Evolutionary conservation across 2,888 invertebrate species (phyloP).

Genomic region (Cerceris rybyensis): DNA sequence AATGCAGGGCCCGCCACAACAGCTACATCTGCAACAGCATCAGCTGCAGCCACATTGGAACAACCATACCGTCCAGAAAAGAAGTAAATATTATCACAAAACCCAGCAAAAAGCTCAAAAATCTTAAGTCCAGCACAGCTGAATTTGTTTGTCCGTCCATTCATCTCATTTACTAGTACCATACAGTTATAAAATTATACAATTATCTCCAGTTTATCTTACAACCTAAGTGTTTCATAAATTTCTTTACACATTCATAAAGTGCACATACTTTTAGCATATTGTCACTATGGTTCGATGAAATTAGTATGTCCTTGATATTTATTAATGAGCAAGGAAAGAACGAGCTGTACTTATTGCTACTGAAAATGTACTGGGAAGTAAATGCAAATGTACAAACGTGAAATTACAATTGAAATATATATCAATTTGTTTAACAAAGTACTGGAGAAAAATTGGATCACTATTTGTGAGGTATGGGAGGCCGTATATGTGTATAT

Average conservation of each 20-base stretch:
- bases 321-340: conserved; percentile 23
- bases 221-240: conserved; percentile 7
- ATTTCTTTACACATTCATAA: conserved; percentile 12
- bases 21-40: conserved; percentile 81
- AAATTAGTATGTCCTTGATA: conserved; percentile 31
- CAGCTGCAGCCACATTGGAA: conserved; percentile 83
- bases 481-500: conserved; percentile 24
- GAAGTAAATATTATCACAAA: conserved; percentile 82
- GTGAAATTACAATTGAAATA: conserved; percentile 46
- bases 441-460: conserved; percentile 67
- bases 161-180: conserved; percentile 62
- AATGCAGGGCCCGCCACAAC: conserved; percentile 83
- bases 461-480: conserved; percentile 45
- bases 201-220: conserved; percentile 45
- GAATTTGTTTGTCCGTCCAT: conserved; percentile 67
- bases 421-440: conserved; percentile 53
- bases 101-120: conserved; percentile 59
- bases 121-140: conserved; percentile 58
- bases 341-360: conserved; percentile 45
- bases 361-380: conserved; percentile 40
- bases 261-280: conserved; percentile 50
- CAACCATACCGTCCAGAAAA: conserved; percentile 82
- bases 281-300: conserved; percentile 62
- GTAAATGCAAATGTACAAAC: conserved; percentile 34
- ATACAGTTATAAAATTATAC: conserved; percentile 55